Percentiles rank a stretch among this genome's conserved stretches.
Evolutionary conservation across 2,888 invertebrate genomes (phyloP).

Genomic region (Aphidius colemani): DNA sequence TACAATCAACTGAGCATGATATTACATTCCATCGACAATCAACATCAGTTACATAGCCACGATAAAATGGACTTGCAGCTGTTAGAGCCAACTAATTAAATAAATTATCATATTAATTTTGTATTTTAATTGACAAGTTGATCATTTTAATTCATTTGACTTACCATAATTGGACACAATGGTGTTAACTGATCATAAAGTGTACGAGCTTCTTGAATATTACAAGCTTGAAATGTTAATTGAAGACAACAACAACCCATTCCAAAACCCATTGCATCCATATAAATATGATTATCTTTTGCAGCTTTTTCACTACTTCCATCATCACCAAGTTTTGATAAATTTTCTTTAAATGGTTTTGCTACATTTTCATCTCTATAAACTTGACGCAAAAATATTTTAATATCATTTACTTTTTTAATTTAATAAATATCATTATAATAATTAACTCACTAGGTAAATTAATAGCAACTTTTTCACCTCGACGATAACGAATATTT

Average conservation of each 20-base stretch:
- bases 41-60: conserved; percentile 91
- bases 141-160: conserved; percentile 10
- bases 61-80: conserved; percentile 93
- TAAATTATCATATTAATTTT: conserved; percentile 3
- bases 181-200: conserved; percentile 97
- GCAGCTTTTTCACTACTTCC: conserved; percentile 69
- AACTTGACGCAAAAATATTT: conserved; percentile 64
- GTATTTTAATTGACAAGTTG: background rate
- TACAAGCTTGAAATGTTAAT: conserved; percentile 95
- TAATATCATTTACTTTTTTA: background rate
- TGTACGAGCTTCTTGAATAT: conserved; percentile 92
- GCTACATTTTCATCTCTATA: conserved; percentile 87
- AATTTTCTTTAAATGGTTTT: conserved; percentile 74
- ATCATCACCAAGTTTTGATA: conserved; percentile 68
- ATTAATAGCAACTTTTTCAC: conserved; percentile 95
- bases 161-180: conserved; percentile 93
- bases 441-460: conserved; percentile 76
- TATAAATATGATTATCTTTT: conserved; percentile 89
- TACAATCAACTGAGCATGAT: conserved; percentile 92
- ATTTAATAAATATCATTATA: conserved; percentile 10
- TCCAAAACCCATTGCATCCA: conserved; percentile 99
- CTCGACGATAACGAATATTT: conserved; percentile 89
- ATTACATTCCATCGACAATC: conserved; percentile 99
- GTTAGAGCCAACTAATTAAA: conserved; percentile 82
- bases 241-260: conserved; percentile 99